phyloP scores from a whole-genome alignment of 2,888 invertebrate genomes.

The Drosophila diplacantha region DNA sequence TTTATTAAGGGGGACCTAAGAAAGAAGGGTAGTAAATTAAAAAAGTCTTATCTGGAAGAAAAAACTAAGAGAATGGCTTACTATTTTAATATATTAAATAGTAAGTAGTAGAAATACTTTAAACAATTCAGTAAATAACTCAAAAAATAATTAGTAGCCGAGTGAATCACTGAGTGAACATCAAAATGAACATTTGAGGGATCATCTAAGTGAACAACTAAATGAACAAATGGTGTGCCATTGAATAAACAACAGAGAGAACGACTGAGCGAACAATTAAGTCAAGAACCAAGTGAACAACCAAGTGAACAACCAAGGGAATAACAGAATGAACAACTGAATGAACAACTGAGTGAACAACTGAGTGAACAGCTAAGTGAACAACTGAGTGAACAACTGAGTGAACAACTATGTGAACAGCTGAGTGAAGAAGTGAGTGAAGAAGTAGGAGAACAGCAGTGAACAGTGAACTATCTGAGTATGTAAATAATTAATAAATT shows the following conservation, averaged over 20 bases:
- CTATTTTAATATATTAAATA: neutral
- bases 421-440: neutral
- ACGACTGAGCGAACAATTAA: too few relatives aligned
- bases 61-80: neutral
- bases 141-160: neutral
- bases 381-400: neutral
- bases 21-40: neutral
- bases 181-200: neutral
- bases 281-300: neutral
- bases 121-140: neutral
- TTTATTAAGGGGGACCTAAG: too few relatives aligned
- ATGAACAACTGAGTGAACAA: neutral
- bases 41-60: neutral
- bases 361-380: neutral
- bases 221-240: neutral
- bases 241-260: neutral
- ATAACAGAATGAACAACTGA: neutral
- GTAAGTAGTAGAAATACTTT: neutral
- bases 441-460: neutral
- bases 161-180: neutral
- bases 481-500: neutral
- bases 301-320: neutral
- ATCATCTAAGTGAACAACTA: neutral
- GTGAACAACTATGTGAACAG: neutral
- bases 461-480: neutral